Conservation (phyloP, 2,113 vertebrate genomes). For the Platanista minor region DNA sequence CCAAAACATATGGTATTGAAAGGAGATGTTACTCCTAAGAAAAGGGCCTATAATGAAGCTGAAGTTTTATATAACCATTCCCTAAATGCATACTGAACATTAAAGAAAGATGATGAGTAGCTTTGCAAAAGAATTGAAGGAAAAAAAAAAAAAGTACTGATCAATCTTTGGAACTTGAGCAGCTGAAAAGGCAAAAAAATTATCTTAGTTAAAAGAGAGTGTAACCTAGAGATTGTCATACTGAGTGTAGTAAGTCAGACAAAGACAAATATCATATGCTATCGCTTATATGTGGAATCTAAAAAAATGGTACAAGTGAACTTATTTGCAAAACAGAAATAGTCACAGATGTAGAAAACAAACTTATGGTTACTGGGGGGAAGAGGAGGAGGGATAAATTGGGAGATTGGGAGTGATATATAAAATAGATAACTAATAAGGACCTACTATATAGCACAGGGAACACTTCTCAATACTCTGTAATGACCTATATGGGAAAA, state of each 20-base stretch:
- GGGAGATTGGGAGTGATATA: neutral
- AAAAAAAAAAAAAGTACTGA: neutral
- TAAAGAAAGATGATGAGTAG: conserved; percentile 91
- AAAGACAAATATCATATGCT: neutral
- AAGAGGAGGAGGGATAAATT: neutral
- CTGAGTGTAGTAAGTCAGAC: neutral
- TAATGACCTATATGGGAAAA: neutral
- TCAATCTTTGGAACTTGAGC: conserved; percentile 85
- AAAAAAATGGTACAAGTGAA: neutral
- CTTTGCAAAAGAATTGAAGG: conserved; percentile 87
- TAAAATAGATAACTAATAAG: neutral
- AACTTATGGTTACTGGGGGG: neutral
- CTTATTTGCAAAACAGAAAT: neutral
- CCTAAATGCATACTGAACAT: conserved; percentile 83
- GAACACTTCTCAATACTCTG: neutral
- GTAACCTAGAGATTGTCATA: neutral
- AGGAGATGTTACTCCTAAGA: conserved; percentile 80
- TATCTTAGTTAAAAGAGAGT: conserved; percentile 77
- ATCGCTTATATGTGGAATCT: neutral
- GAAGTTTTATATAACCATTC: conserved; percentile 91
- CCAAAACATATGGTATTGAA: conserved; percentile 85
- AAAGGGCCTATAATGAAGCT: conserved; percentile 80
- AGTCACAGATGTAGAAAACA: neutral
- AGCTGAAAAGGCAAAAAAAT: conserved; percentile 75
- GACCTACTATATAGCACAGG: neutral